Conservation (phyloP, 1,140 invertebrate species). For the Ectropis grisescens region DNA sequence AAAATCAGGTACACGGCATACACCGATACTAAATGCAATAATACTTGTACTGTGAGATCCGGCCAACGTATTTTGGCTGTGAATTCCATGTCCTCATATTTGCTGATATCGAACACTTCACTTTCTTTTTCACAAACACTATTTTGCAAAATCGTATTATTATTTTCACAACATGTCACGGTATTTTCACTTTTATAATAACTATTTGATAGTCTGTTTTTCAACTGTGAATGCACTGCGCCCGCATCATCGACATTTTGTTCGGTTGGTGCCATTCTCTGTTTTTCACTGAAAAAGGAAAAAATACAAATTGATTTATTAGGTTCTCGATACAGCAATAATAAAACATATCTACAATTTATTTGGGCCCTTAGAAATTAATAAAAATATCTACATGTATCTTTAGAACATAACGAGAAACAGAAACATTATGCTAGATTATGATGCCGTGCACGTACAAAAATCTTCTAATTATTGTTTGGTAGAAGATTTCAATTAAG, state of each 20-base stretch:
- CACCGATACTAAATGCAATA: constrained; percentile 76
- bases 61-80: constrained; percentile 77
- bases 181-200: constrained; percentile 15
- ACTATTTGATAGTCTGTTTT: constrained; percentile 22
- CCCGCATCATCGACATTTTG: constrained; percentile 27
- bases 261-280: constrained; percentile 46
- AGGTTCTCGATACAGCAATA: too few relatives aligned
- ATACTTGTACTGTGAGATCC: constrained; percentile 76
- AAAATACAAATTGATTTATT: too few relatives aligned
- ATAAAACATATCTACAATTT: too few relatives aligned
- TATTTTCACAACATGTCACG: constrained; percentile 24
- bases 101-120: constrained; percentile 38
- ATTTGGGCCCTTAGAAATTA: too few relatives aligned
- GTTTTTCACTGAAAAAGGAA: too few relatives aligned
- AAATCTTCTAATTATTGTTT: too few relatives aligned
- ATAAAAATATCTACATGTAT: too few relatives aligned
- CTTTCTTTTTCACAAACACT: constrained; percentile 25
- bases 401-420: too few relatives aligned
- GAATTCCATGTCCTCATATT: constrained; percentile 68
- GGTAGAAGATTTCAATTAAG: too few relatives aligned
- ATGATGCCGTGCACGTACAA: too few relatives aligned
- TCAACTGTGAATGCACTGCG: constrained; percentile 17
- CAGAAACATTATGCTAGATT: too few relatives aligned
- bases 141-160: constrained; percentile 24
- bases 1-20: constrained; percentile 80